Evolutionary conservation across 2,888 invertebrate genomes (phyloP), one percentile per base, ranked within the genome.

Genomic region (Cantharis rufa): DNA sequence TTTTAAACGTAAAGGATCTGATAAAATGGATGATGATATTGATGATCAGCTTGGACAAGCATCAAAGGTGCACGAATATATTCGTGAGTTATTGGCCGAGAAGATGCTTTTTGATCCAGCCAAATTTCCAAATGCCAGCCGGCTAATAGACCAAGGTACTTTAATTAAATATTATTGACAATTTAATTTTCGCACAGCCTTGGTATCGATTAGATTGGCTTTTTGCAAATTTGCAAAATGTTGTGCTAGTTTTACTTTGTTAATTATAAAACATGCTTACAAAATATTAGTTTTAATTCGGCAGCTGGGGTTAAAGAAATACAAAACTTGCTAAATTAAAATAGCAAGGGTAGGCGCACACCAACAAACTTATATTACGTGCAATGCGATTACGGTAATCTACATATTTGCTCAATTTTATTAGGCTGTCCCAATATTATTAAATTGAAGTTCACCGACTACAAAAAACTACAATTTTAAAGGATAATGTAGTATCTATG

Each of bases 61-160:
- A 81, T 93, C 93, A 86, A 94, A 94, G 89, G 93, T 94, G 86
- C 93, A 91, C 74, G 95, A 95, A 88, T 95, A 95, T 85, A 92
- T 95, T 85, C 90, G 92, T 18, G 94, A 94, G 85, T 89, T 95
- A 75, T 86, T 95, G 78, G 91, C 92, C 70, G 94, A 94, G 85
- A 94, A 94, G 86, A 90, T 92, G 76, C 91, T 91, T 81, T 89
- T 94, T 81, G 93, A 91, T 82, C 89, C 91, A 81, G 89, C 91
- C 70, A 94, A 93, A 85, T 93, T 92, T 87, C 93, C 94, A 15
- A 91, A 94, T 82, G 92, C 93, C 9, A 89, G 91, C 27, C 91
- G 92, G 80, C 90, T 95, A 62, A 90, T 95, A 82, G 95, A 95
- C 84, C 91, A 92, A 90, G 95, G 95, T 95, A 90, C 84, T 18